phyloP scores from a whole-genome alignment of 2,797 vertebrate genomes.

The Glossophaga mutica region DNA sequence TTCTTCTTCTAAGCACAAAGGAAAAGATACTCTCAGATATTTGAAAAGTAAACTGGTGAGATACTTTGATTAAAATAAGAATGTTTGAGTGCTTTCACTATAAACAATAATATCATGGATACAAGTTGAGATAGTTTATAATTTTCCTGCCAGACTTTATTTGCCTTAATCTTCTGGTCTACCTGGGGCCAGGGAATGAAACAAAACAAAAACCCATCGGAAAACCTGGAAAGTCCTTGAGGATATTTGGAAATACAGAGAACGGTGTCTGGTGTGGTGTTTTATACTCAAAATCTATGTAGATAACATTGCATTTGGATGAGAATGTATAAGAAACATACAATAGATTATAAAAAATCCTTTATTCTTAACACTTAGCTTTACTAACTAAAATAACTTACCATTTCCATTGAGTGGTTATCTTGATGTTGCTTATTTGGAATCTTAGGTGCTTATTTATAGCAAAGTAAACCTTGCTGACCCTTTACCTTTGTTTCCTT shows the following conservation, averaged over 20 bases:
- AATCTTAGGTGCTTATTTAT: neutral
- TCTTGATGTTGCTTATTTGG: neutral
- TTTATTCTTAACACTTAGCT: neutral
- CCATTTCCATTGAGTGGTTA: neutral
- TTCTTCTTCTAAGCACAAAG: slow-evolving; percentile 19
- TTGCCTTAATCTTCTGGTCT: slow-evolving; percentile 3
- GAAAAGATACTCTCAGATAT: neutral
- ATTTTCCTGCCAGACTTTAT: neutral
- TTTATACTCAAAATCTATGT: neutral
- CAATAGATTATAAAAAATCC: neutral
- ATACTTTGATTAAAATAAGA: slow-evolving; percentile 24
- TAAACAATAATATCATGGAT: neutral
- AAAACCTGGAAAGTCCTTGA: neutral
- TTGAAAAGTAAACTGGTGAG: slow-evolving; percentile 44
- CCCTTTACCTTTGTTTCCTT: neutral
- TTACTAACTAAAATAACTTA: neutral
- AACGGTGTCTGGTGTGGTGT: neutral
- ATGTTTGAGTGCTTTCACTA: neutral
- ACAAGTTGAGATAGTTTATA: neutral
- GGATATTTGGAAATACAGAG: neutral
- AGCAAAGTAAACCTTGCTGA: neutral
- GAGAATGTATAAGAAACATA: neutral
- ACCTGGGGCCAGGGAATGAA: neutral
- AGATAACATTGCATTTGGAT: neutral
- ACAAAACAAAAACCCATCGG: neutral